Base-by-base conservation (phyloP, 2,113 vertebrate species). In the Neofelis nebulosa region DNA sequence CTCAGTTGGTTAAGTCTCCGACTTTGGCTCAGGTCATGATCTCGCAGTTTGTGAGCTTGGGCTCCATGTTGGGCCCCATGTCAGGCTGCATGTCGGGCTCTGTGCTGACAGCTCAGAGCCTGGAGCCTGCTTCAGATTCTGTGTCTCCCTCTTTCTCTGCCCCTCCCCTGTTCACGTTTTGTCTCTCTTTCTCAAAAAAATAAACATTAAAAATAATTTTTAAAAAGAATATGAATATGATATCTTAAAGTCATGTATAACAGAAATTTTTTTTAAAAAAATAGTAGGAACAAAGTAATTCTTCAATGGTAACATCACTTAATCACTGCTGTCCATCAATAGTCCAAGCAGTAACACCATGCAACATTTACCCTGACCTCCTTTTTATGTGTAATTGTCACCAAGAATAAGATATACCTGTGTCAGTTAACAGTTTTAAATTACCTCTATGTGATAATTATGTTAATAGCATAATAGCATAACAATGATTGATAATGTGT, bases 381-480 rank as follows among this genome's bases (percentile, higher is more conserved):
- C 38, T 88, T 90, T 95, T 89, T 91, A 91, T 68, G 81, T 86
- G 84, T 89, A 95, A 98, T 97, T 98, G 95, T 95, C 89, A 95
- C 79, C 79, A 89, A 80, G 55, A 98, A 86, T 93, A 83, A 98
- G 96, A 91, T 92, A 95, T 98, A 97, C 95, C 98, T 98, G 89
- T 95, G 82, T 95, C 88, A 93, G 88, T 94, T 98, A 92, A 94
- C 65, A 87, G 71, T 95, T 97, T 97, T 91, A 97, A 98, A 98
- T 98, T 96, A 97, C 91, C 78, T 95, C 85, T 86, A 63, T 84
- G 96, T 97, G 97, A 98, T 98, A 98, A 98, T 98, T 98, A 98
- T 98, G 98, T 97, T 98, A 98, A 98, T 98, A 95, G 91, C 79
- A 98, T 97, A 98, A 98, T 97, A 98, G 95, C 96, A 96, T 97